These are phyloP conservation scores for Acholoe squamosa DNA, from an alignment of 2,888 invertebrate species.

Conservation along the genomic window DNA sequence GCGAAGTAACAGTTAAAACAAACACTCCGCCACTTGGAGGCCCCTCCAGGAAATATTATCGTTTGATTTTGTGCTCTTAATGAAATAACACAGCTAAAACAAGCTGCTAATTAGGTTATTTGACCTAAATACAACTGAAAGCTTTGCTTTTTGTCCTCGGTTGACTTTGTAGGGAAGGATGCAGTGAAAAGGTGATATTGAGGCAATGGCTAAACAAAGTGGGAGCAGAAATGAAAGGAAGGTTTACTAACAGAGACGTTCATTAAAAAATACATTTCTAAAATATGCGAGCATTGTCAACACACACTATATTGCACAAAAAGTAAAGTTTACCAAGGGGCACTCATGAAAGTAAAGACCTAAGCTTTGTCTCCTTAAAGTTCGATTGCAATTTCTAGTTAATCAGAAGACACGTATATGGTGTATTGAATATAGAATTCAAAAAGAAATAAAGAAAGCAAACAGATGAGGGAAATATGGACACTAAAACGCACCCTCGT, in stretches of 20 bases:
- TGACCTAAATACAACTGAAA: slow-evolving; percentile 14
- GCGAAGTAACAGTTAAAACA: slow-evolving; percentile 49
- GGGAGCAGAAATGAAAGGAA: too few relatives aligned
- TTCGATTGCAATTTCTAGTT: too few relatives aligned
- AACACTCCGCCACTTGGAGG: not conserved
- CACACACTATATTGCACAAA: too few relatives aligned
- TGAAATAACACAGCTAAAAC: slow-evolving; percentile 13
- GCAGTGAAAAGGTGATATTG: not conserved
- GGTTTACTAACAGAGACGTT: too few relatives aligned
- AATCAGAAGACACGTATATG: too few relatives aligned
- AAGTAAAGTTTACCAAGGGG: too few relatives aligned
- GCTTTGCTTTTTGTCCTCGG: not conserved
- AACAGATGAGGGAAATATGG: not conserved
- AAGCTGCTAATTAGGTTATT: slow-evolving; percentile 9
- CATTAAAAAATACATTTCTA: too few relatives aligned
- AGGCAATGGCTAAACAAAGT: too few relatives aligned
- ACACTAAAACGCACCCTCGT: not conserved
- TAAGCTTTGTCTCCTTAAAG: too few relatives aligned
- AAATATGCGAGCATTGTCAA: too few relatives aligned
- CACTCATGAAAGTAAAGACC: too few relatives aligned
- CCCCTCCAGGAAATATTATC: slow-evolving; percentile 18
- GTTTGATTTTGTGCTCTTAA: not conserved
- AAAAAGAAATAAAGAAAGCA: not conserved
- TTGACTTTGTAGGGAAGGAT: not conserved
- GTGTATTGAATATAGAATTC: not conserved